Base-by-base conservation (phyloP, 1,140 invertebrate genomes). In the Branchinecta lynchi region DNA sequence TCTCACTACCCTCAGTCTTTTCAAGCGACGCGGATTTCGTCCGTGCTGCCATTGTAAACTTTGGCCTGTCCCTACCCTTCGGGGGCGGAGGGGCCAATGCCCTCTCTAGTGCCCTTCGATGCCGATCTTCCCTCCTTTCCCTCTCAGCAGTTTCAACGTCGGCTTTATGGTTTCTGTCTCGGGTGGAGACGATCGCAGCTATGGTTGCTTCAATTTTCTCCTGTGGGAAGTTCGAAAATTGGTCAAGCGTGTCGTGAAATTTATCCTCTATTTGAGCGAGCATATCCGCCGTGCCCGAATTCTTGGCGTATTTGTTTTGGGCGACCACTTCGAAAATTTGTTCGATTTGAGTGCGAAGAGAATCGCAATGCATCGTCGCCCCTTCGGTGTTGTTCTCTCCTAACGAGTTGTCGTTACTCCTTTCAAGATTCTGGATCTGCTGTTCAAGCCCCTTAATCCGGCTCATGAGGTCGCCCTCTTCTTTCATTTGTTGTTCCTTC, bases 261-360 rank as follows among this genome's bases (percentile, higher is more conserved):
- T 60, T 60, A 6, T 60, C 51, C 51, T 60, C 51, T 12, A 60
- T 60, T 60, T 60, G 51, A 12, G 51, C 51, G 12, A 60, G 17
- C 51, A 60, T 60, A 60, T 60, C 51, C 12, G 51, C 12, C 12
- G 51, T 60, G 17, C 51, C 17, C 17, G 17, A 60, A 60, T 60
- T 60, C 17, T 60, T 60, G 6, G 51, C 51, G 51, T 60, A 60
- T 60, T 60, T 60, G 51, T 60, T 60, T 60, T 60, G 51, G 12
- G 51, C 51, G 12, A 60, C 51, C 17, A 60, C 12, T 60, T 20
- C 17, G 17, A 60, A 60, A 60, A 60, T 60, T 20, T 60, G 12
- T 60, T 60, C 51, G 17, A 60, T 60, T 20, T 60, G 51, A 12
- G 12, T 6, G 17, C 51, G 51, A 60, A 60, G 51, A 32, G 32